Percentiles rank a stretch among this genome's conserved stretches.
Conservation (phyloP, 1,140 invertebrate genomes). For the Neomicropteryx cornuta region DNA sequence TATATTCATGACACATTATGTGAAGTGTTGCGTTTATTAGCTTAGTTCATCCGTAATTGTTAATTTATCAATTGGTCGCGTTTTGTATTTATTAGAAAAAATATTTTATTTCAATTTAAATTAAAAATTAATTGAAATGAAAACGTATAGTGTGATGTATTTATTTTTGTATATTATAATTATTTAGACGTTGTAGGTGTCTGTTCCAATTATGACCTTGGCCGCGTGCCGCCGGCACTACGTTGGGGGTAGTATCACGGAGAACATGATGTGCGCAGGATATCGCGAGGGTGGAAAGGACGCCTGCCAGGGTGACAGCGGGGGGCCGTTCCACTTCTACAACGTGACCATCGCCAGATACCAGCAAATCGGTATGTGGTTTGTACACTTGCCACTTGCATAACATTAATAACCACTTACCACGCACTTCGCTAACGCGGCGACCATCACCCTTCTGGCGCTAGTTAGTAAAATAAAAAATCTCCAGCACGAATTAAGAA, state of each 20-base stretch:
- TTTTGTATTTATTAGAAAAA: no score
- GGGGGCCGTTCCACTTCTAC: slow-evolving; percentile 30
- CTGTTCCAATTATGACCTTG: slow-evolving; percentile 64
- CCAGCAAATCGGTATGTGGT: slow-evolving; percentile 30
- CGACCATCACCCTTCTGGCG: no score
- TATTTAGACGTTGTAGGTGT: slow-evolving; percentile 34
- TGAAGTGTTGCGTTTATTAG: no score
- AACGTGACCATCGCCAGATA: slow-evolving; percentile 22
- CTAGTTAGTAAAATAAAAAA: no score
- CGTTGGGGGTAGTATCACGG: slow-evolving; percentile 63
- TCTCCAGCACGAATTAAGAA: no score
- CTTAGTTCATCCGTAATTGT: no score
- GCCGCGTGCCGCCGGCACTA: slow-evolving; percentile 52
- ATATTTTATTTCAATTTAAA: no score
- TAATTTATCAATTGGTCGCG: no score
- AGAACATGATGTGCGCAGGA: slow-evolving; percentile 82
- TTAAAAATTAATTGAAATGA: slow-evolving; percentile 9
- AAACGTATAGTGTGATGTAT: slow-evolving; percentile 21
- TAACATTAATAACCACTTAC: no score
- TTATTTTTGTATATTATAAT: slow-evolving; percentile 28
- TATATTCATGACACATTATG: no score
- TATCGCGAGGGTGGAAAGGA: slow-evolving; percentile 54
- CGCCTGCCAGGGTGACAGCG: slow-evolving; percentile 46
- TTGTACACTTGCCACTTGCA: no score
- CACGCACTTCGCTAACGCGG: no score